Base-by-base conservation (phyloP, 1,140 invertebrate genomes). In the Caerostris extrusa region DNA sequence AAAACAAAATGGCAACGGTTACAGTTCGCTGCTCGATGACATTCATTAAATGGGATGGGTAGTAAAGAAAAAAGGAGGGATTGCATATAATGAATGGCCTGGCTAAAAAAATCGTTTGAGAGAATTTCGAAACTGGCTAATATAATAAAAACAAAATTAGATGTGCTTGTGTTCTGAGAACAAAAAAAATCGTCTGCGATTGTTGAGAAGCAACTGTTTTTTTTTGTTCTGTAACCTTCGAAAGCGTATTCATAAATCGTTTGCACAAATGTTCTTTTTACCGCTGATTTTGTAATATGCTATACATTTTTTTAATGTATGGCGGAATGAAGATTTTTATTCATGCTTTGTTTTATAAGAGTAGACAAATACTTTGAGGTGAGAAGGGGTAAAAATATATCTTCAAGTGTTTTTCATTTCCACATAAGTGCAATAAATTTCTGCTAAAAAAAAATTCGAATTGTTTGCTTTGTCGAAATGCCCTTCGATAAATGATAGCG, bases 1-100 rank as follows among this genome's bases (percentile, higher is more conserved):
- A 17, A 56, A 58, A 58, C 55, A 57, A 56, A 85, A n/a, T 85
- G 17, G 57, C 55, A 17, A 64, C 19, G 85, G 85, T 87, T 87
- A 64, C 58, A 87, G 85, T 87, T 87, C 60, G 60, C 19, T 61
- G 57, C 85, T 87, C 19, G 64, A 87, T 87, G 85, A 87, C 85
- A 87, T 87, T 87, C 58, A 87, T 87, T 87, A 87, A 87, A 64
- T 87, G 60, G 60, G 17, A 87, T 64, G 85, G 85, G 85, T 8
- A 53, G 50, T 77, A 50, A 77, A 19, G 19, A 53, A 19, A 53
- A 19, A 87, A 61, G 58, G 34, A 55, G 12, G 85, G 19, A 87
- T 87, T 61, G 8, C 57, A 34, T 58, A 61, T 87, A 87, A 87
- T 87, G 85, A 87, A 61, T 61, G 57, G 56, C 12, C 60, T 17